Evolutionary conservation across 1,140 invertebrate genomes (phyloP), one percentile per base, ranked within the genome.

Genomic region (Pantala flavescens): DNA sequence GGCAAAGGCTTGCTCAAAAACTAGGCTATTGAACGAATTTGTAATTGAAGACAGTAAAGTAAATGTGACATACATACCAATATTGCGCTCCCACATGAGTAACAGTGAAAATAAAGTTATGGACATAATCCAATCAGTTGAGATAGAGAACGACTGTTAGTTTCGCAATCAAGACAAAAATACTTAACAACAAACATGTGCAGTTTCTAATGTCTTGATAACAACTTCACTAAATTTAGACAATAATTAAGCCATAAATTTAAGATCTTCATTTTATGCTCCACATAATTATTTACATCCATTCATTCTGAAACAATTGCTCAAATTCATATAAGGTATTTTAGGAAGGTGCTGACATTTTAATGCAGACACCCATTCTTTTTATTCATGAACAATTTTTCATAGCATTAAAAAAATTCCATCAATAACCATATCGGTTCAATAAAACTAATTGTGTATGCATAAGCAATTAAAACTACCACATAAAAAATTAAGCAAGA

Each of bases 71-170:
- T 75, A 75, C 74, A 75, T 75, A 75, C 74, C 74, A 73, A 24
- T 23, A 63, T 63, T 63, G 43, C 19, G n/a, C 71, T 73, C 74
- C 74, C 74, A 63, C 9, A 75, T 19, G 19, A 71, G 74, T 75
- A 75, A 72, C 74, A 75, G 36, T 75, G 74, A 73, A 75, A 75
- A 75, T 73, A 75, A 75, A 75, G 71, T 75, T 75, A 74, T 63
- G 49, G n/a, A 75, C 74, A 75, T 73, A 70, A 63, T 71, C 74
- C 71, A 75, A 71, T 75, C 71, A 75, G 72, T 72, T 72, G 36
- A 72, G 24, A 72, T 28, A 28, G 36, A 28, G 24, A 28, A 7
- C 71, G 36, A 72, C 24, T 28, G 36, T 72, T 5, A 72, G 19
- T 72, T 72, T 63, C 49, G 49, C 49, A 63, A 63, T 63, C n/a